Base-by-base conservation (phyloP, 2,888 invertebrate species). In the Laspeyria flexula region DNA sequence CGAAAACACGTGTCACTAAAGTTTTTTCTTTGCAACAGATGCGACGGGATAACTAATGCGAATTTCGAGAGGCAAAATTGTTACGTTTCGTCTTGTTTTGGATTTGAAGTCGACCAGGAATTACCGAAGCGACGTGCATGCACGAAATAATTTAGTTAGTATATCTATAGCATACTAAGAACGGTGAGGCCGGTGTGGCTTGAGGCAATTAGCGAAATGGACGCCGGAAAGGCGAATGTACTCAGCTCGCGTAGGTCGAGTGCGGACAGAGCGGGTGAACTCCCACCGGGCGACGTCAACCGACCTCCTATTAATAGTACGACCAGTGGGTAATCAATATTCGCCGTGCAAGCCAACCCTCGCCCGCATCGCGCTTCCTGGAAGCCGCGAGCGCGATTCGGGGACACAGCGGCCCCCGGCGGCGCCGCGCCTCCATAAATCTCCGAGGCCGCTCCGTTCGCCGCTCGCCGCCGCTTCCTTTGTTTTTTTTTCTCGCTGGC, bases 391-490 rank as follows among this genome's bases (percentile, higher is more conserved):
- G 72, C 71, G 73, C 72, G 71, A 58, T 66, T 69, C 73, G 75
- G 73, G 71, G 75, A 72, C 73, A 67, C 67, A 64, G 59, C 67
- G 79, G 77, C 82, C 82, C 83, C 82, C 84, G 80, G 77, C 85
- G 87, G 85, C 90, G 86, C 86, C 85, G 86, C 85, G 86, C 81
- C 83, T 83, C 83, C 87, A 89, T 90, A 90, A 88, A 88, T 89
- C 88, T 85, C 81, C 73, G 74, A 77, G 77, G 77, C 75, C 79
- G 70, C 74, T 70, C 66, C 66, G 73, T 75, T 74, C 72, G 68
- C 72, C 79, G 81, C 72, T 75, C 73, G 69, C 72, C 79, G 80
- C 72, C 81, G 81, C 81, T 81, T 85, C 85, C 84, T 83, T 85
- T 84, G 83, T 88, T 88, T 88, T 81, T 80, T 82, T 80, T 82